A percentile compares a stretch with the other conserved stretches of the same genome.
phyloP scores from a whole-genome alignment of 2,797 vertebrate genomes.

The Sebastes miniatus region DNA sequence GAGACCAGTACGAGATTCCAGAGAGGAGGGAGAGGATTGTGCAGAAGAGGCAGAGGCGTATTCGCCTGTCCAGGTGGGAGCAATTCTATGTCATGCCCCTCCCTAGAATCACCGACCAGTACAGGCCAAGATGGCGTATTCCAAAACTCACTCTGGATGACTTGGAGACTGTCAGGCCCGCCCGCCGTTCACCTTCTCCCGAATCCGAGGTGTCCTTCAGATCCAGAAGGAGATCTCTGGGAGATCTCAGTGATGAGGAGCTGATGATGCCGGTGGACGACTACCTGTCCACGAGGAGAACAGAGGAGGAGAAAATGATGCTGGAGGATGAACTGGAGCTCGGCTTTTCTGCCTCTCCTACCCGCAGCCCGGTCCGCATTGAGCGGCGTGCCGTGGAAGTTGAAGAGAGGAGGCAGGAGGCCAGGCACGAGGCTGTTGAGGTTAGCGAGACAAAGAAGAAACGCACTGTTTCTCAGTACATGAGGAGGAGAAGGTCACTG shows the following conservation, averaged over 20 bases:
- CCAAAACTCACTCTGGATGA: constrained; percentile 95
- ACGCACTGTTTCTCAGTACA: constrained; percentile 87
- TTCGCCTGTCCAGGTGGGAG: constrained; percentile 98
- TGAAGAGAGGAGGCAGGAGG: constrained; percentile 83
- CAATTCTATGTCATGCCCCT: constrained; percentile 99
- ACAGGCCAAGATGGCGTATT: constrained; percentile 96
- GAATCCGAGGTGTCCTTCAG: constrained; percentile 90
- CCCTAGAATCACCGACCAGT: constrained; percentile 96
- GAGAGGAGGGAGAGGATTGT: constrained; percentile 91
- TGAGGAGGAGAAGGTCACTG: constrained; percentile 92
- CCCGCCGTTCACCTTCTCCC: constrained; percentile 89
- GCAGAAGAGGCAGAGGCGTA: constrained; percentile 95
- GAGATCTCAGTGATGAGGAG: constrained; percentile 94
- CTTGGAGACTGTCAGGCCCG: constrained; percentile 95
- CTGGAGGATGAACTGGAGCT: constrained; percentile 97
- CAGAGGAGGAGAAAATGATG: constrained; percentile 89
- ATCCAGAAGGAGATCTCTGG: constrained; percentile 92
- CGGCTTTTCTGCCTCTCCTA: constrained; percentile 96
- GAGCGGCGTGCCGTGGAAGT: constrained; percentile 79
- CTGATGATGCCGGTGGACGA: constrained; percentile 90
- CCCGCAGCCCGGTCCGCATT: constrained; percentile 89
- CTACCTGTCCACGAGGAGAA: constrained; percentile 89
- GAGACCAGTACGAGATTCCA: constrained; percentile 93
- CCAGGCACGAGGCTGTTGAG: constrained; percentile 83
- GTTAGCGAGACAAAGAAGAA: constrained; percentile 85